Percentiles rank a stretch among this genome's conserved stretches.
Evolutionary conservation across 2,888 invertebrate species (phyloP).

Genomic region (Eledone cirrhosa): DNA sequence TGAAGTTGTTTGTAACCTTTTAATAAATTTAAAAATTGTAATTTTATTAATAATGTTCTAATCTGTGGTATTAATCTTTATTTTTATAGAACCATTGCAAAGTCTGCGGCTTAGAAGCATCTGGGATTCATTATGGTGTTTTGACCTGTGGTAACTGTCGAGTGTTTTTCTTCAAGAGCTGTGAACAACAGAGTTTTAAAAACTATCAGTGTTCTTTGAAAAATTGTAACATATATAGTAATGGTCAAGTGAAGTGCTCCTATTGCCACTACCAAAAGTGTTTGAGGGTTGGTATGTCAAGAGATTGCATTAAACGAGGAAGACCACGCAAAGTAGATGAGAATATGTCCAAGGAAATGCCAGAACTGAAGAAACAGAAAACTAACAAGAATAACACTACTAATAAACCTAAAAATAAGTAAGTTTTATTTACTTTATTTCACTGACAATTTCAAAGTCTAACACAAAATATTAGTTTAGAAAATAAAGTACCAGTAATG

Average conservation of each 20-base stretch:
- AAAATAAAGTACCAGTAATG: too few relatives aligned
- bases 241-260: conserved; percentile 62
- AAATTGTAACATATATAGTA: conserved; percentile 60
- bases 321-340: not conserved
- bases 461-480: too few relatives aligned
- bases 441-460: not conserved
- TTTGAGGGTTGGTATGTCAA: conserved; percentile 62
- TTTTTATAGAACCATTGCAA: not conserved
- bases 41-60: too few relatives aligned
- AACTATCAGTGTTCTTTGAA: conserved; percentile 31
- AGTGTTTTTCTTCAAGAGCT: not conserved
- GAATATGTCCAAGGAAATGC: not conserved
- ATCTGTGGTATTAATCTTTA: not conserved
- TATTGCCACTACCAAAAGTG: conserved; percentile 64
- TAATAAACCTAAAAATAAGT: not conserved
- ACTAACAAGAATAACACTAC: not conserved
- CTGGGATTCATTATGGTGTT: conserved; percentile 15
- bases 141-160: conserved; percentile 4
- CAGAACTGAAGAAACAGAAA: not conserved
- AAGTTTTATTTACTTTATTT: not conserved
- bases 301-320: conserved; percentile 36
- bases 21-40: too few relatives aligned
- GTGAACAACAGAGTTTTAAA: not conserved
- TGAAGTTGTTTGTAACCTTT: too few relatives aligned
- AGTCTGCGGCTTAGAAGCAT: not conserved